phyloP scores from a whole-genome alignment of 2,113 vertebrate species.

The Benitochromis conjunctus region DNA sequence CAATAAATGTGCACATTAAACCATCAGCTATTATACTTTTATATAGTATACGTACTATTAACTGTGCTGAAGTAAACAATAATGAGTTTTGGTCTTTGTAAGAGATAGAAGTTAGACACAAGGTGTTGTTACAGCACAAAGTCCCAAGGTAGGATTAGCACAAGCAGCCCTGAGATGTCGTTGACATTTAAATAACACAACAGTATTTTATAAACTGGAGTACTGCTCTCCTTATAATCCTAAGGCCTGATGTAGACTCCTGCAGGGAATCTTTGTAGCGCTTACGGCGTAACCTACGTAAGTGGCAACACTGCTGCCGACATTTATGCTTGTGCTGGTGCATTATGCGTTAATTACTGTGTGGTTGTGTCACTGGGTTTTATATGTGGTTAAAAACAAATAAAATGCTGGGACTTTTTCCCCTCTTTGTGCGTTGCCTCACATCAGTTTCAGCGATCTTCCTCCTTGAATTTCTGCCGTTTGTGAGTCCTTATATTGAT shows the following conservation, averaged over 20 bases:
- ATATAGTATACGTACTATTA: not conserved
- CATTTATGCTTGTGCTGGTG: not conserved
- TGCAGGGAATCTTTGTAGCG: not conserved
- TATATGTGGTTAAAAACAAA: not conserved
- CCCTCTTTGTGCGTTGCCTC: fast-evolving
- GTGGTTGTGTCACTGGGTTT: not conserved
- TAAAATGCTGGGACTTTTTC: not conserved
- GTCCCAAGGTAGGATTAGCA: too few relatives aligned
- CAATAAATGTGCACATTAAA: not conserved
- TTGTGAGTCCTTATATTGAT: not conserved
- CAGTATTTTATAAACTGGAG: not conserved
- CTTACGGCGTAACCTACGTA: not conserved
- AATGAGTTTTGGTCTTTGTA: not conserved
- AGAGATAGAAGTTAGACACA: not conserved
- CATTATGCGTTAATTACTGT: fast-evolving
- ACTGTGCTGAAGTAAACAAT: not conserved
- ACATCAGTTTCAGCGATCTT: not conserved
- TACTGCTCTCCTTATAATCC: not conserved
- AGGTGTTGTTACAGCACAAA: not conserved
- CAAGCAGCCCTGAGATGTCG: too few relatives aligned
- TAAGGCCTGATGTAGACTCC: not conserved
- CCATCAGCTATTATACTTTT: not conserved
- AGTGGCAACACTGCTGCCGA: not conserved
- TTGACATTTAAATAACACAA: not conserved
- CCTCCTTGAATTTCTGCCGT: not conserved